These are phyloP conservation scores for Drosophila triauraria DNA, from an alignment of 1,140 invertebrate genomes.

Conservation along the genomic window DNA sequence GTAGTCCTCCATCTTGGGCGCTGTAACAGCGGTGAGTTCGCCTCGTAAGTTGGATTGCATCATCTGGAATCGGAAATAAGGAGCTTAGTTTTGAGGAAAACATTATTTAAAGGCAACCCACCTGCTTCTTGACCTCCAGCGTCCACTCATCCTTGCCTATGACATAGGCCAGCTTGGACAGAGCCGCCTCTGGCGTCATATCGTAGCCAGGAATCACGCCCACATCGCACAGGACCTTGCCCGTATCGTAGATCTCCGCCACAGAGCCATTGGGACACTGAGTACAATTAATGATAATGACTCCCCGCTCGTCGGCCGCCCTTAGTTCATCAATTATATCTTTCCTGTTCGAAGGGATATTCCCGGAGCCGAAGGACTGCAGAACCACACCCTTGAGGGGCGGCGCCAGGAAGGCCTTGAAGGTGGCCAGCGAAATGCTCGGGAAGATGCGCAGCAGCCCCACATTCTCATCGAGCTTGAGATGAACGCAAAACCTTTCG, in stretches of 20 bases:
- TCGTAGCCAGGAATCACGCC: slow-evolving; percentile 96
- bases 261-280: slow-evolving; percentile 94
- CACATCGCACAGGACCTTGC: slow-evolving; percentile 87
- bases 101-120: background rate
- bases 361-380: slow-evolving; percentile 97
- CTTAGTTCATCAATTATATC: slow-evolving; percentile 92
- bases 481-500: slow-evolving; percentile 92
- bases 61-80: slow-evolving; percentile 86
- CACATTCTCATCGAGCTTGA: slow-evolving; percentile 93
- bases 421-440: slow-evolving; percentile 92
- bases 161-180: slow-evolving; percentile 96
- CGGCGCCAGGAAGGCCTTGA: slow-evolving; percentile 92
- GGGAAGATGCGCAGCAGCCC: slow-evolving; percentile 95
- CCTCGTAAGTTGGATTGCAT: slow-evolving; percentile 91
- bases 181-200: slow-evolving; percentile 97
- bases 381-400: slow-evolving; percentile 95
- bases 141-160: slow-evolving; percentile 93
- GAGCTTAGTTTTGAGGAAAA: background rate
- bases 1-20: slow-evolving; percentile 81
- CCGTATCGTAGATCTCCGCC: slow-evolving; percentile 92
- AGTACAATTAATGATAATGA: slow-evolving; percentile 97
- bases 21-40: slow-evolving; percentile 86
- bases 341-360: slow-evolving; percentile 93
- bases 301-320: slow-evolving; percentile 90
- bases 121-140: slow-evolving; percentile 89